These are phyloP conservation scores for Armadillidium nasatum DNA, from an alignment of 1,140 invertebrate genomes.

Conservation along the genomic window DNA sequence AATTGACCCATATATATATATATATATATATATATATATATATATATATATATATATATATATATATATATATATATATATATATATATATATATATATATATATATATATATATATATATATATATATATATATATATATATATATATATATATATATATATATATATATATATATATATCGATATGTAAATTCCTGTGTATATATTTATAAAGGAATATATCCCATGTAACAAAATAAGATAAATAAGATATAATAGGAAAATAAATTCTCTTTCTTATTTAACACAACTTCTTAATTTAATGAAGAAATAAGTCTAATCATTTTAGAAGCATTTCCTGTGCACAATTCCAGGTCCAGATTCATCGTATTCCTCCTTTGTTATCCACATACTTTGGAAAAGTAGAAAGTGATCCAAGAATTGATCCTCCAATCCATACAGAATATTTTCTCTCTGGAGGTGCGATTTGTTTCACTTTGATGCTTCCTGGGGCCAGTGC, in stretches of 20 bases:
- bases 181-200: no score
- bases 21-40: no score
- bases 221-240: background rate
- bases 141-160: slow-evolving; percentile 5
- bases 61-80: no score
- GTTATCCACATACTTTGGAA: slow-evolving; percentile 63
- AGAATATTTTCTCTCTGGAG: slow-evolving; percentile 66
- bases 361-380: slow-evolving; percentile 50
- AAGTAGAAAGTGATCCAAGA: slow-evolving; percentile 59
- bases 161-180: background rate
- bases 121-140: slow-evolving; percentile 8
- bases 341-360: slow-evolving; percentile 47
- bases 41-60: no score
- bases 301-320: background rate
- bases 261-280: background rate
- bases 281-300: background rate
- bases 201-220: background rate
- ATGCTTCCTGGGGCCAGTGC: slow-evolving; percentile 74
- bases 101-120: background rate
- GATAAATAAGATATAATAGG: background rate
- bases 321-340: slow-evolving; percentile 38
- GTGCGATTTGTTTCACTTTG: slow-evolving; percentile 93
- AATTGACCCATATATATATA: slow-evolving; percentile 1
- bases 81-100: no score
- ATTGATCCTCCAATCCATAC: slow-evolving; percentile 61